Percentiles rank a stretch among this genome's conserved stretches.
Conservation (phyloP, 2,888 invertebrate genomes). For the Drosophila borealis region DNA sequence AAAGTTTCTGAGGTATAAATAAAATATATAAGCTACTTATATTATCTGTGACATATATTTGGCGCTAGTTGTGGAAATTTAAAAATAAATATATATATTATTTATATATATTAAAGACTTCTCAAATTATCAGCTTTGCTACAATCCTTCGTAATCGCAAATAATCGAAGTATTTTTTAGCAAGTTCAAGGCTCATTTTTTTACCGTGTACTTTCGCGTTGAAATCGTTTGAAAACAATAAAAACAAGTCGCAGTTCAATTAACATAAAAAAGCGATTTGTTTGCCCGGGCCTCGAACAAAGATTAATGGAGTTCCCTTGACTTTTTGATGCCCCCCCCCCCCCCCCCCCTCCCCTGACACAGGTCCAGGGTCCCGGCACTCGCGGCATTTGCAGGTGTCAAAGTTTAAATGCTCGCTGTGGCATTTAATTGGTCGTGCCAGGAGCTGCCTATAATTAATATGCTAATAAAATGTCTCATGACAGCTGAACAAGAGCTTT, state of each 20-base stretch:
- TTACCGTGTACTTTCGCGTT: conserved; percentile 11
- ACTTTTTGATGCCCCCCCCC: background rate
- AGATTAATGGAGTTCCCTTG: conserved; percentile 59
- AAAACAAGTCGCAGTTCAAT: conserved; percentile 76
- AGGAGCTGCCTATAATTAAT: conserved; percentile 54
- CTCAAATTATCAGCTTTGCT: background rate
- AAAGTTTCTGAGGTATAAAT: too few species aligned
- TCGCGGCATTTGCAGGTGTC: conserved; percentile 41
- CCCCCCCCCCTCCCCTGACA: background rate
- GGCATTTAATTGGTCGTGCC: conserved; percentile 45
- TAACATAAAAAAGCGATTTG: conserved; percentile 83
- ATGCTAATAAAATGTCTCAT: conserved; percentile 61
- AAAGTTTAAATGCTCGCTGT: conserved; percentile 43
- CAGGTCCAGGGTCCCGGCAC: background rate
- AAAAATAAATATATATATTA: too few species aligned
- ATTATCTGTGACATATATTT: too few species aligned
- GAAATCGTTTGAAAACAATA: conserved; percentile 50
- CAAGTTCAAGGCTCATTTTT: conserved; percentile 1
- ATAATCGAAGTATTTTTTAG: background rate
- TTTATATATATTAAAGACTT: too few species aligned
- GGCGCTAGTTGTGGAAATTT: too few species aligned
- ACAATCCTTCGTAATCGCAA: too few species aligned
- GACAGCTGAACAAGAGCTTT: conserved; percentile 62
- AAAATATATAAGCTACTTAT: too few species aligned
- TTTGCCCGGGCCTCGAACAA: conserved; percentile 58